A percentile compares a stretch with the other conserved stretches of the same genome.
Evolutionary conservation across 1,140 invertebrate genomes (phyloP).

Genomic region (Eriocheir sinensis): DNA sequence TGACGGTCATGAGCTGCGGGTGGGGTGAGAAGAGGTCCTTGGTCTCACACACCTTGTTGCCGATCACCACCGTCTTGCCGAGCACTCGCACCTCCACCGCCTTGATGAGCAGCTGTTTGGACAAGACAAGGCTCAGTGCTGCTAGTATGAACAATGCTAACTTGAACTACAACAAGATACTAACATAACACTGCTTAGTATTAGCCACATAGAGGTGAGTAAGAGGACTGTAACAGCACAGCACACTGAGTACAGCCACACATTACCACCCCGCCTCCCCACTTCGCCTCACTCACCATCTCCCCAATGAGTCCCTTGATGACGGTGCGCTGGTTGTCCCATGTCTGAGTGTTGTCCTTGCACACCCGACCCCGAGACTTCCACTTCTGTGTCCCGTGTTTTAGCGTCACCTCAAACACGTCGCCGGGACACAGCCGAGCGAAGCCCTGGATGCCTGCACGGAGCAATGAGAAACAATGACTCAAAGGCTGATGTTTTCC

Average conservation of each 20-base stretch:
- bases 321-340: constrained; percentile 83
- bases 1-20: constrained; percentile 87
- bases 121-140: not conserved
- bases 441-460: constrained; percentile 85
- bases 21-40: constrained; percentile 85
- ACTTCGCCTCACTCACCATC: constrained; percentile 79
- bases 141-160: too few relatives aligned
- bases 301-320: constrained; percentile 84
- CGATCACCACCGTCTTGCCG: constrained; percentile 82
- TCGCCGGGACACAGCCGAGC: constrained; percentile 86
- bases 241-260: too few relatives aligned
- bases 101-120: constrained; percentile 83
- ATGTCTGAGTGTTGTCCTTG: constrained; percentile 84
- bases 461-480: too few relatives aligned
- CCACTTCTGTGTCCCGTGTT: constrained; percentile 86
- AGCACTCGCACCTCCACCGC: constrained; percentile 82
- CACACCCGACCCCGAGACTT: constrained; percentile 84
- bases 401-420: constrained; percentile 85
- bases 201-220: too few relatives aligned
- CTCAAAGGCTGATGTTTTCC: too few relatives aligned
- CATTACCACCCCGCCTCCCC: too few relatives aligned
- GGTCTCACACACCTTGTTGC: constrained; percentile 86
- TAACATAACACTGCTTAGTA: too few relatives aligned
- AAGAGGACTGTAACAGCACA: too few relatives aligned
- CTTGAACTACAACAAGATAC: too few relatives aligned